phyloP scores from a whole-genome alignment of 2,113 vertebrate genomes.

The Meleagris gallopavo region DNA sequence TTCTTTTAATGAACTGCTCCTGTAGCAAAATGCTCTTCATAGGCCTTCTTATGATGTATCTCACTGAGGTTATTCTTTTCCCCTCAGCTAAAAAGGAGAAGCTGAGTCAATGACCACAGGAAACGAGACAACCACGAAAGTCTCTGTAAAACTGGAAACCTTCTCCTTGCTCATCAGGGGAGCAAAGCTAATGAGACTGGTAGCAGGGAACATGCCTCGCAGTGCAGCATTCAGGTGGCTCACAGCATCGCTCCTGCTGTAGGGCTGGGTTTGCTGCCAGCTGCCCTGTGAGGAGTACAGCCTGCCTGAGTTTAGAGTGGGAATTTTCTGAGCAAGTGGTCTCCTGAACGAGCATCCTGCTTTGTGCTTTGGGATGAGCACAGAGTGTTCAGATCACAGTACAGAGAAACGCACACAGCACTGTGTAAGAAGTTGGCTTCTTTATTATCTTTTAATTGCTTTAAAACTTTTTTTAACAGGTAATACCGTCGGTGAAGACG shows the following conservation, averaged over 20 bases:
- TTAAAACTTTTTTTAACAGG: slow-evolving; percentile 77
- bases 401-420: slow-evolving; percentile 36
- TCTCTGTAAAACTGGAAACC: neutral
- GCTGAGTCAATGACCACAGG: neutral
- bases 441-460: slow-evolving; percentile 68
- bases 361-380: fast-evolving
- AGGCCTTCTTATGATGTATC: neutral
- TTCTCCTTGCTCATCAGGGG: neutral
- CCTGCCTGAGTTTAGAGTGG: neutral
- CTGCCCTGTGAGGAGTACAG: neutral
- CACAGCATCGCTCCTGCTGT: fast-evolving
- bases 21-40: fast-evolving
- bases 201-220: neutral
- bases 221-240: neutral
- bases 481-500: slow-evolving; percentile 83
- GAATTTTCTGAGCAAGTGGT: neutral
- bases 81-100: neutral
- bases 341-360: neutral
- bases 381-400: too few relatives aligned
- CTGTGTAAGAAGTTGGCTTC: slow-evolving; percentile 58
- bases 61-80: neutral
- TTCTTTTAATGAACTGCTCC: neutral
- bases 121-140: neutral
- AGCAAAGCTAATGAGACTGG: neutral
- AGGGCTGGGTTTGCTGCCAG: neutral